Base-by-base conservation (phyloP, 2,113 vertebrate species). In the Todiramphus saurophagus region DNA sequence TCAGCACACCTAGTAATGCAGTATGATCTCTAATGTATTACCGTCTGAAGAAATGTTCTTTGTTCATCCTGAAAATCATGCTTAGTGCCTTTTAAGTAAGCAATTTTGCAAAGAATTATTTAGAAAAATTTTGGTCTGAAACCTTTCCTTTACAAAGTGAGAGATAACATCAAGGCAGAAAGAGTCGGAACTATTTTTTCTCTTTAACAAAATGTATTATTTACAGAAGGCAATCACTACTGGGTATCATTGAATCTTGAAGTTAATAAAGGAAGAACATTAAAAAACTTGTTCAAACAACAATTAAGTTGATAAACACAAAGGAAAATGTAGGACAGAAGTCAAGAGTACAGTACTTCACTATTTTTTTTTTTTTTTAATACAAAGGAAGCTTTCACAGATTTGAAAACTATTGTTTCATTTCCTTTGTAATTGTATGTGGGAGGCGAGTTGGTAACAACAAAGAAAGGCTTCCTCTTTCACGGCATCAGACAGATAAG, bases 341-440 rank as follows among this genome's bases (percentile, higher is more conserved):
- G 59, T 62, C 43, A 21, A 68, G 41, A 93, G 58, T 66, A 70
- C 43, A 94, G 59, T 50, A 92, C 63, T 92, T 88, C 64, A 91
- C 53, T 59, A 23, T 20, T 76, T 55, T 13, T 7, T 16, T 46
- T 24, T 48, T 76, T 81, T 44, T 88, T 86, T 51, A 85, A 87
- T 53, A 86, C 89, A 96, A 96, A 92, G 85, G 90, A 83, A 92
- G 83, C 80, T 87, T 96, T 94, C 93, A 95, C 43, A 88, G 83
- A 63, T 78, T 92, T 23, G 20, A 92, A 87, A 96, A 75, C 72
- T 58, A 96, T 63, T 93, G 73, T 94, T 92, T 81, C 68, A 59
- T 78, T 91, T 96, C 73, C 80, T 96, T 89, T 89, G 83, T 91
- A 55, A 94, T 89, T 4, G 5, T 56, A 64, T 78, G 73, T 89